Conservation (phyloP, 2,797 vertebrate species). For the Falco novaeseelandiae region DNA sequence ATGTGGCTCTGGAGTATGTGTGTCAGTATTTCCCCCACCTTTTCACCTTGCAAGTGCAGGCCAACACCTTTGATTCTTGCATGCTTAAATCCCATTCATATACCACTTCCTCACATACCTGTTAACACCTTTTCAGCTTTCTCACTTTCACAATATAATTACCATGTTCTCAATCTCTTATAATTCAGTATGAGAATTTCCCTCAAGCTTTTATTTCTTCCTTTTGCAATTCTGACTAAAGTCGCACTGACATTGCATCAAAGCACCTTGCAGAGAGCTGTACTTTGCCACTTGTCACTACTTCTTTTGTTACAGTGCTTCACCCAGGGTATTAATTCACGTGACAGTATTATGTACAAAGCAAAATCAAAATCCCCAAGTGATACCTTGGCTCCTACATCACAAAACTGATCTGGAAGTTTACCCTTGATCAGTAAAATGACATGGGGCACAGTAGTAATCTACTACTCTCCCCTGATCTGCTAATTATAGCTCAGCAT, state of each 20-base stretch:
- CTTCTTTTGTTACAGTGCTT: neutral
- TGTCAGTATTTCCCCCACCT: neutral
- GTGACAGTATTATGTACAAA: neutral
- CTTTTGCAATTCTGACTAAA: neutral
- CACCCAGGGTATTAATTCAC: neutral
- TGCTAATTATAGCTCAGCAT: neutral
- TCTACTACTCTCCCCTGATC: neutral
- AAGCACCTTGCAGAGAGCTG: neutral
- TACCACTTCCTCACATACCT: neutral
- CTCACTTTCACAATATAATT: neutral
- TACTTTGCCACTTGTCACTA: neutral
- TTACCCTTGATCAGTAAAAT: neutral
- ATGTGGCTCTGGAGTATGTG: neutral
- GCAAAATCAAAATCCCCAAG: neutral
- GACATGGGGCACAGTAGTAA: neutral
- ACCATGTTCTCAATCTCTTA: neutral
- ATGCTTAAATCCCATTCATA: neutral
- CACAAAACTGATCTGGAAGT: neutral
- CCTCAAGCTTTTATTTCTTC: neutral
- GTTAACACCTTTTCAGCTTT: neutral
- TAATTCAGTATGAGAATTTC: neutral
- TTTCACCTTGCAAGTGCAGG: neutral
- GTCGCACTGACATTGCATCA: accelerated
- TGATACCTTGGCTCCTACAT: neutral
- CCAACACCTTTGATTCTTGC: neutral